phyloP scores from a whole-genome alignment of 2,797 vertebrate genomes.

The Chrysocyon brachyurus region DNA sequence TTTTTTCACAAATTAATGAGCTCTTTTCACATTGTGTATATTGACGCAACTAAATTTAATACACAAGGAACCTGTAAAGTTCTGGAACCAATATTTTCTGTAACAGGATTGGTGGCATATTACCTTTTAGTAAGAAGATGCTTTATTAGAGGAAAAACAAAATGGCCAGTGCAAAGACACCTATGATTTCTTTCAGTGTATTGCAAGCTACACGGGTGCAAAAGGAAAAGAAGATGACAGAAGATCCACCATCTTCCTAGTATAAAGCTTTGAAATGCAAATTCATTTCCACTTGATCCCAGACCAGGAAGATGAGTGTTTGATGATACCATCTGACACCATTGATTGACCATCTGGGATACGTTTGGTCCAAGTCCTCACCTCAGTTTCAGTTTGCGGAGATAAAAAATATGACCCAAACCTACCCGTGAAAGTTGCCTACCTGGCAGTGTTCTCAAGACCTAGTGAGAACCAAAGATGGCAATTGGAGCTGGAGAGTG shows the following conservation, averaged over 20 bases:
- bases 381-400: not conserved
- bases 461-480: not conserved
- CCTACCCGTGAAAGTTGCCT: not conserved
- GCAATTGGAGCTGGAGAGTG: not conserved
- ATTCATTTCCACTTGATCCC: not conserved
- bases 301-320: not conserved
- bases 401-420: conserved; percentile 3
- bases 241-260: not conserved
- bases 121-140: not conserved
- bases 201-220: not conserved
- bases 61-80: not conserved
- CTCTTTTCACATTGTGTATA: not conserved
- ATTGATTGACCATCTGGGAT: not conserved
- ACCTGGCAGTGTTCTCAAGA: not conserved
- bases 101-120: not conserved
- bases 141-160: not conserved
- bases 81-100: not conserved
- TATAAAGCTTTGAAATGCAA: not conserved
- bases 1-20: not conserved
- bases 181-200: not conserved
- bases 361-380: not conserved
- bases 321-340: not conserved
- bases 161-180: not conserved
- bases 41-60: not conserved
- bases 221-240: not conserved